phyloP scores from a whole-genome alignment of 2,113 vertebrate genomes.

The Chloropsis cyanopogon region DNA sequence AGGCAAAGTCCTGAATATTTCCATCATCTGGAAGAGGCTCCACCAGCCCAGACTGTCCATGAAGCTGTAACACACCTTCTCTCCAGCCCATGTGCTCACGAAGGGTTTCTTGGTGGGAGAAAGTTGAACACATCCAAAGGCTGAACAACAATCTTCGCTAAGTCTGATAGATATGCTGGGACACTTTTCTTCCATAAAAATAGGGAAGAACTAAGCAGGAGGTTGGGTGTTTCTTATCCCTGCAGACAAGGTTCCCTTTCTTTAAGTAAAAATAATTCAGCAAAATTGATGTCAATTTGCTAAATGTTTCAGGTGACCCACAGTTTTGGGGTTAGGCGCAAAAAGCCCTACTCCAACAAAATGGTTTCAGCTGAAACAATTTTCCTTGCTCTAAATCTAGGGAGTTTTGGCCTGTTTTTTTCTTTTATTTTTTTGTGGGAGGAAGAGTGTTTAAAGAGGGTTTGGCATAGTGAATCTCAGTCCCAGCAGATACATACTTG shows the following conservation, averaged over 20 bases:
- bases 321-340: not conserved
- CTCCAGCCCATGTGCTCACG: fast-evolving
- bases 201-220: not conserved
- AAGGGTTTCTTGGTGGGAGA: not conserved
- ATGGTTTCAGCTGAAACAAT: not conserved
- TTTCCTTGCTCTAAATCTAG: not conserved
- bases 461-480: conserved; percentile 16
- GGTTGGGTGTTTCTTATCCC: not conserved
- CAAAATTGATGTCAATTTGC: not conserved
- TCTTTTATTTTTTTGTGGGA: not conserved
- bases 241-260: not conserved
- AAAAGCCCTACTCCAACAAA: not conserved
- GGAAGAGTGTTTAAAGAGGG: not conserved
- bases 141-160: not conserved
- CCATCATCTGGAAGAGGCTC: not conserved
- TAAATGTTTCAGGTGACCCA: not conserved
- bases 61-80: not conserved
- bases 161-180: not conserved
- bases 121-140: not conserved
- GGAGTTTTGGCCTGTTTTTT: fast-evolving
- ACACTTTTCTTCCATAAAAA: not conserved
- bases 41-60: not conserved
- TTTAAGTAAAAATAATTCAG: not conserved
- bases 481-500: conserved; percentile 35
- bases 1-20: not conserved